Conservation (phyloP, 2,113 vertebrate species). For the Excalfactoria chinensis region DNA sequence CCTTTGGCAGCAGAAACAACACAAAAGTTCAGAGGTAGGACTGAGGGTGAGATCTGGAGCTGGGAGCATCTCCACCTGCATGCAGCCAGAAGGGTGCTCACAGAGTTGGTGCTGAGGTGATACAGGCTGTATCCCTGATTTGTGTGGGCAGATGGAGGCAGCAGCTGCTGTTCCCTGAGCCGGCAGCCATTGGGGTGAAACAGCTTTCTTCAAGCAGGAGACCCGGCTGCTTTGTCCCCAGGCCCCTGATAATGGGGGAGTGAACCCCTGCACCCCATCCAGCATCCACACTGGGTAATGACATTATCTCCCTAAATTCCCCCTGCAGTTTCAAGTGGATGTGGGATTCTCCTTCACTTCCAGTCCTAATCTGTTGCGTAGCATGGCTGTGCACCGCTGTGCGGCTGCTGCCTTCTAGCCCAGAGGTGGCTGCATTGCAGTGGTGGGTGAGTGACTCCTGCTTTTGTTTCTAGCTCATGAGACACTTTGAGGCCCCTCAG, state of each 20-base stretch:
- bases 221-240: neutral
- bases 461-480: slow-evolving; percentile 46
- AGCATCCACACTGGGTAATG: neutral
- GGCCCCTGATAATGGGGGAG: neutral
- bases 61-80: neutral
- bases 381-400: neutral
- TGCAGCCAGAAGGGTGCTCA: accelerated
- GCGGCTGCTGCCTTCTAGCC: slow-evolving; percentile 56
- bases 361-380: slow-evolving; percentile 51
- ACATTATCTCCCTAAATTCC: slow-evolving; percentile 56
- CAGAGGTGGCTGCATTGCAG: slow-evolving; percentile 66
- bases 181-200: neutral
- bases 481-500: neutral
- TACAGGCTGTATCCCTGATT: neutral
- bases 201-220: neutral
- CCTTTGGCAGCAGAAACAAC: neutral
- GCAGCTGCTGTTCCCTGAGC: neutral
- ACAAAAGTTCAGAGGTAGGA: neutral
- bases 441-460: slow-evolving; percentile 63
- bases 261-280: neutral
- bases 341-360: slow-evolving; percentile 63
- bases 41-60: neutral
- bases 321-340: slow-evolving; percentile 68
- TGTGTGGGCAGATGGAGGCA: neutral
- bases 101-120: neutral